Percentiles rank a stretch among this genome's conserved stretches.
Conservation (phyloP, 1,140 invertebrate species). For the Lutraria rhynchaena region DNA sequence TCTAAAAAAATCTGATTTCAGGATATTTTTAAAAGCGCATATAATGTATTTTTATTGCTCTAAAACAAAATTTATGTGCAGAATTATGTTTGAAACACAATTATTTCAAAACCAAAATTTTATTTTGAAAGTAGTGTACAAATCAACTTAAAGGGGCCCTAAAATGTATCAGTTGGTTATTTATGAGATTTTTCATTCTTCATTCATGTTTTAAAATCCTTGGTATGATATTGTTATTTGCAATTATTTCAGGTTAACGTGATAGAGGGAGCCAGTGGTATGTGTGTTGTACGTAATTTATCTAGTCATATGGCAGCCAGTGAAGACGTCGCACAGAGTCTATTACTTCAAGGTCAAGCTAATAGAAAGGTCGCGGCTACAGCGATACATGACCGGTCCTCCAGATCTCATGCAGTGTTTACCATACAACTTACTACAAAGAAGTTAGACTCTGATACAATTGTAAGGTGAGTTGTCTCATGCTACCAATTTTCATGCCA, state of each 20-base stretch:
- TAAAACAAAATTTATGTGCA: no score
- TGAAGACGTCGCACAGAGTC: constrained; percentile 86
- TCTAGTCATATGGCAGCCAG: constrained; percentile 84
- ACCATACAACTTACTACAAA: constrained; percentile 85
- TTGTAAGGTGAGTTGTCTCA: constrained; percentile 79
- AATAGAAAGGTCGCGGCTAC: constrained; percentile 86
- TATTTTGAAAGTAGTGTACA: no score
- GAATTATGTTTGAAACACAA: no score
- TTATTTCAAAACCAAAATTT: no score
- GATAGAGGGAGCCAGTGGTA: constrained; percentile 85
- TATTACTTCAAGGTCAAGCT: constrained; percentile 85
- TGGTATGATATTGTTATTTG: not conserved
- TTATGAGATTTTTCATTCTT: no score
- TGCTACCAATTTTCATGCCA: no score
- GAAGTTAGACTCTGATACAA: constrained; percentile 81
- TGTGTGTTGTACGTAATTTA: constrained; percentile 85
- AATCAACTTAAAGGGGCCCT: no score
- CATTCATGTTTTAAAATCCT: no score
- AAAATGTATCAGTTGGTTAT: no score
- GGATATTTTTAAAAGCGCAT: no score
- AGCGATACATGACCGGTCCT: constrained; percentile 82
- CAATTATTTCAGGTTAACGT: constrained; percentile 81
- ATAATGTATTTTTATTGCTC: no score
- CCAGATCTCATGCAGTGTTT: constrained; percentile 88
- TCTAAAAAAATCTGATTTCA: no score